Evolutionary conservation across 2,797 vertebrate species (phyloP).

Genomic region (Toxotes lorentzi): DNA sequence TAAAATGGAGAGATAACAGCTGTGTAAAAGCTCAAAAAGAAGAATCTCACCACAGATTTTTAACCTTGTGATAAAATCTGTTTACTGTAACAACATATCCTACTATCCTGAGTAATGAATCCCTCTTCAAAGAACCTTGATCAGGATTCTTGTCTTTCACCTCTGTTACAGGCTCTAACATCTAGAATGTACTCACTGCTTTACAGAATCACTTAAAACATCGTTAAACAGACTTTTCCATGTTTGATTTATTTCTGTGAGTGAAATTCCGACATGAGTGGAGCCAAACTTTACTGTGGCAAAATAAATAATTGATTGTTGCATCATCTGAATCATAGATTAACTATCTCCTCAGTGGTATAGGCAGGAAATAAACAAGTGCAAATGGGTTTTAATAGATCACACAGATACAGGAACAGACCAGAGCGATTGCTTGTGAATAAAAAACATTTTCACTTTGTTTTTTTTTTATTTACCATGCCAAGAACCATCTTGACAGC

Average conservation of each 20-base stretch:
- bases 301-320: conserved; percentile 42
- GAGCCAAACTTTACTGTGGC: conserved; percentile 18
- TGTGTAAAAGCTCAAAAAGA: background rate
- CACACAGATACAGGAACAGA: background rate
- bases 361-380: conserved; percentile 26
- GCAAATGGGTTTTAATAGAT: conserved; percentile 10
- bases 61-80: conserved; percentile 18
- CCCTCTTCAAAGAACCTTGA: conserved; percentile 10
- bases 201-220: background rate
- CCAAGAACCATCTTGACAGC: background rate
- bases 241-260: conserved; percentile 3
- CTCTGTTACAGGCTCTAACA: background rate
- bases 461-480: background rate
- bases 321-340: conserved; percentile 48
- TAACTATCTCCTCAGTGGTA: conserved; percentile 8
- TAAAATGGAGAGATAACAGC: background rate
- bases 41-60: conserved; percentile 12
- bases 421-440: background rate
- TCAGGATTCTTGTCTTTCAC: conserved; percentile 28
- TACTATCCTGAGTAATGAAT: conserved; percentile 16
- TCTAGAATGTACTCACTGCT: background rate
- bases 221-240: background rate
- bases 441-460: conserved; percentile 5
- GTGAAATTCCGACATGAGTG: background rate
- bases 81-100: background rate